Evolutionary conservation across 2,797 vertebrate species (phyloP).

Genomic region (Choloepus didactylus): DNA sequence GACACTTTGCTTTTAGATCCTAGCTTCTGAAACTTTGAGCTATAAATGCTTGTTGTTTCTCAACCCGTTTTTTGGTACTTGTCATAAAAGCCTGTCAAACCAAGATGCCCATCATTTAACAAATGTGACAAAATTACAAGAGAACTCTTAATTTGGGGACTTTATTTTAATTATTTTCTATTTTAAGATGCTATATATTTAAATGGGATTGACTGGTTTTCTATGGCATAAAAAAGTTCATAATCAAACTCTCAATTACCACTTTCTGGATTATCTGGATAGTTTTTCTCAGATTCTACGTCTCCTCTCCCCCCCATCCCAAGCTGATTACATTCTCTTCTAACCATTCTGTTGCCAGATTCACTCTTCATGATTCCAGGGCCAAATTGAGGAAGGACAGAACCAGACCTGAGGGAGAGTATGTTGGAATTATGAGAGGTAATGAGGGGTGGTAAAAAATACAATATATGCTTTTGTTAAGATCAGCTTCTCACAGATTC

Average conservation of each 20-base stretch:
- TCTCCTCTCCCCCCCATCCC: background rate
- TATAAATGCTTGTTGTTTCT: no score
- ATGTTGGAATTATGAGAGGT: background rate
- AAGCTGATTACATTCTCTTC: background rate
- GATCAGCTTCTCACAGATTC: background rate
- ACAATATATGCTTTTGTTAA: background rate
- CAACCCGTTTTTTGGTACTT: no score
- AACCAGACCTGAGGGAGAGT: background rate
- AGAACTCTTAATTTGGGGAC: slow-evolving; percentile 89
- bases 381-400: background rate
- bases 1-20: no score
- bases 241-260: slow-evolving; percentile 49
- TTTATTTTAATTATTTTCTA: slow-evolving; percentile 93
- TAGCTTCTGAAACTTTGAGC: no score
- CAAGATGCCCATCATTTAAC: background rate
- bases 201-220: slow-evolving; percentile 92
- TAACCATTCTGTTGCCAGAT: background rate
- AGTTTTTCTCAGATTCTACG: background rate
- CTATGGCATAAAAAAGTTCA: slow-evolving; percentile 93
- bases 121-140: slow-evolving; percentile 86
- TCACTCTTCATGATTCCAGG: background rate
- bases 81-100: no score
- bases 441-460: background rate
- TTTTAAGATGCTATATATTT: slow-evolving; percentile 95
- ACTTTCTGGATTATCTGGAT: background rate